Evolutionary conservation across 2,888 invertebrate genomes (phyloP).

Genomic region (Bembecia ichneumoniformis): DNA sequence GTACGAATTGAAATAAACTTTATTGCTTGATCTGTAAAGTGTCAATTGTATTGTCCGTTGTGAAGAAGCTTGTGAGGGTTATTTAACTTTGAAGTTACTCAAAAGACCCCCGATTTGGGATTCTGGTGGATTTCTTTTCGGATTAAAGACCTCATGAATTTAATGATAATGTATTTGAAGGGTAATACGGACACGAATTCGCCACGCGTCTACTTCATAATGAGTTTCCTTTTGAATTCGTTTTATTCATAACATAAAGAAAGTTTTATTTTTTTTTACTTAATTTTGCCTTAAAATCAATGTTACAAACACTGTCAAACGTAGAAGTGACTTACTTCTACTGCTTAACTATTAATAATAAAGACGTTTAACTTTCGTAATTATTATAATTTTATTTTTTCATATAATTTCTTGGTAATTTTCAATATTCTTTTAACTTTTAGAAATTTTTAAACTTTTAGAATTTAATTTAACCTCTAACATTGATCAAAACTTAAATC

Average conservation of each 20-base stretch:
- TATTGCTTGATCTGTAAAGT: constrained; percentile 27
- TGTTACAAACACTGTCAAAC: too few relatives aligned
- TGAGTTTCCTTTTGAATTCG: constrained; percentile 16
- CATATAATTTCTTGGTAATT: too few relatives aligned
- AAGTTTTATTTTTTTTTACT: background rate
- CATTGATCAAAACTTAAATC: too few relatives aligned
- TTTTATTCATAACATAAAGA: background rate
- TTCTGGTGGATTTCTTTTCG: constrained; percentile 70
- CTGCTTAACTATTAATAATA: too few relatives aligned
- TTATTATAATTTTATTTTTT: too few relatives aligned
- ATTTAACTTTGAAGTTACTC: constrained; percentile 71
- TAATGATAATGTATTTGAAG: constrained; percentile 64
- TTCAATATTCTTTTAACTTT: too few relatives aligned
- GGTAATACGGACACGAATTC: constrained; percentile 47
- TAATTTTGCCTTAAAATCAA: too few relatives aligned
- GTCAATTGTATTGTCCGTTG: constrained; percentile 17
- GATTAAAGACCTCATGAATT: constrained; percentile 69
- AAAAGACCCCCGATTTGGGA: constrained; percentile 67
- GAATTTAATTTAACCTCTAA: too few relatives aligned
- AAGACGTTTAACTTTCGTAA: too few relatives aligned
- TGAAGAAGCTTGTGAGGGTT: constrained; percentile 41
- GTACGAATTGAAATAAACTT: constrained; percentile 24
- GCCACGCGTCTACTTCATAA: constrained; percentile 46
- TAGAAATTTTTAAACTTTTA: too few relatives aligned
- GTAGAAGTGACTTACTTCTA: too few relatives aligned